These are phyloP conservation scores for Hyles lineata DNA, from an alignment of 2,888 invertebrate genomes.

Conservation along the genomic window DNA sequence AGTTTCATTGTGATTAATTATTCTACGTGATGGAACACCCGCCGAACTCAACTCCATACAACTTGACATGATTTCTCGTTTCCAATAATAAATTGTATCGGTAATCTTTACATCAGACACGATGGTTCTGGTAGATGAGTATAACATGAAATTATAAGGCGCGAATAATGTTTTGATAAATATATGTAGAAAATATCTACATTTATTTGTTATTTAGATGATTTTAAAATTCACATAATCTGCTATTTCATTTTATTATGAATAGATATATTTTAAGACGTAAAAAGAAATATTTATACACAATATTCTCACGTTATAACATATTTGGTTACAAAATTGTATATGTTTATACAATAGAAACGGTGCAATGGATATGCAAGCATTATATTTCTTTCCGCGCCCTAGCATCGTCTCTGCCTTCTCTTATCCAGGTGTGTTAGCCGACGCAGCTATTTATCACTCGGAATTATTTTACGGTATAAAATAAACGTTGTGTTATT, in stretches of 20 bases:
- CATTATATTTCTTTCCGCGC: conserved; percentile 14
- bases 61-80: conserved; percentile 38
- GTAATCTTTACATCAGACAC: not conserved
- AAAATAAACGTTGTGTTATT: not conserved
- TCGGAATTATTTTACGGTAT: not conserved
- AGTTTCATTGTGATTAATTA: conserved; percentile 80
- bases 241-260: not conserved
- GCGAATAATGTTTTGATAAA: no score
- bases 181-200: no score
- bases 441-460: not conserved
- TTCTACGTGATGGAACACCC: conserved; percentile 67
- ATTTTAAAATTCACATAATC: not conserved
- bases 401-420: not conserved
- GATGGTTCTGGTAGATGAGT: no score
- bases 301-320: no score
- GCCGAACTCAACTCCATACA: conserved; percentile 45
- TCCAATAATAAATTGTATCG: conserved; percentile 12
- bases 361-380: not conserved
- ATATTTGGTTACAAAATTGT: no score
- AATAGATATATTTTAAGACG: not conserved
- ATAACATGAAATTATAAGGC: no score
- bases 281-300: not conserved
- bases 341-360: not conserved
- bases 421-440: not conserved
- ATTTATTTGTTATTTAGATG: conserved; percentile 7